Evolutionary conservation across 2,888 invertebrate genomes (phyloP).

Genomic region (Amiota mariae): DNA sequence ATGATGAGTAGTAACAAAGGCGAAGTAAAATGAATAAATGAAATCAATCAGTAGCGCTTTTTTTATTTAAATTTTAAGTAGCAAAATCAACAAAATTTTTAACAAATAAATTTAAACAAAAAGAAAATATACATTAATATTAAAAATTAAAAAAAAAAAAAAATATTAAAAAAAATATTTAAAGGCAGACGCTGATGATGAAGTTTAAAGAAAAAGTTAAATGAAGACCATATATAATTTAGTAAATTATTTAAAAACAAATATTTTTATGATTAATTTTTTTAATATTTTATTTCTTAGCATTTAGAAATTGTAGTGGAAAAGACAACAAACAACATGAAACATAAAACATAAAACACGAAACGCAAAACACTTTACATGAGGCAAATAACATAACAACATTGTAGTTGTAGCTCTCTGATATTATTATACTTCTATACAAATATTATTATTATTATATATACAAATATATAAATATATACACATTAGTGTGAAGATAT

Average conservation of each 20-base stretch:
- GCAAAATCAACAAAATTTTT: conserved; percentile 6
- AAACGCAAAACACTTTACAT: not conserved
- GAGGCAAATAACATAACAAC: conserved; percentile 38
- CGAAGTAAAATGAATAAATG: not conserved
- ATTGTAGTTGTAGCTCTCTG: conserved; percentile 40
- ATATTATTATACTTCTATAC: conserved; percentile 30
- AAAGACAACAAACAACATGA: conserved; percentile 41
- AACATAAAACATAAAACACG: conserved; percentile 42
- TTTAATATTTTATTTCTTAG: conserved; percentile 4
- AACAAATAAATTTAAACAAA: conserved; percentile 17
- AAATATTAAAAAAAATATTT: conserved; percentile 50
- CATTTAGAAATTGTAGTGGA: conserved; percentile 47
- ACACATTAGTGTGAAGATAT: conserved; percentile 40
- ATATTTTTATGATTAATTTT: conserved; percentile 18
- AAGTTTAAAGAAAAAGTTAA: not conserved
- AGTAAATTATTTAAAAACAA: conserved; percentile 10
- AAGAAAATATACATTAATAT: conserved; percentile 44
- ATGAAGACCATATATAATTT: not conserved
- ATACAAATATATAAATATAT: conserved; percentile 32
- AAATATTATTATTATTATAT: conserved; percentile 30
- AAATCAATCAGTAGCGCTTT: conserved; percentile 12
- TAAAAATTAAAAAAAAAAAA: conserved; percentile 50
- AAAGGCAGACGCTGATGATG: conserved; percentile 57
- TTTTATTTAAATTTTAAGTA: conserved; percentile 9
- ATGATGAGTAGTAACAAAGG: not conserved